phyloP scores from a whole-genome alignment of 1,140 invertebrate genomes.

The Zaprionus tsacasi region DNA sequence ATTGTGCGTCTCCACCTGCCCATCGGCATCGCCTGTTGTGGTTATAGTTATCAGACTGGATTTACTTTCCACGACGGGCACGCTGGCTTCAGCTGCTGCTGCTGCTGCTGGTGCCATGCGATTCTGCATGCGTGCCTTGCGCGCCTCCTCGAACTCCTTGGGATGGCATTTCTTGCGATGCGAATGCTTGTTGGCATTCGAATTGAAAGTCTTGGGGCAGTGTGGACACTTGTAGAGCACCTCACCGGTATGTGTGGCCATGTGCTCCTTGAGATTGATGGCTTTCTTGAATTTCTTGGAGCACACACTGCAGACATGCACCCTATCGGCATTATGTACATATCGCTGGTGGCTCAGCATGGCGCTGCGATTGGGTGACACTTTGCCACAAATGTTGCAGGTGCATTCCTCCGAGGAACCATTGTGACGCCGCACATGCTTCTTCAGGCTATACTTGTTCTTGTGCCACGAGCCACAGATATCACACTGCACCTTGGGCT shows the following conservation, averaged over 20 bases:
- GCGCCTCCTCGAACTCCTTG: conserved; percentile 74
- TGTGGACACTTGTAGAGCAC: conserved; percentile 79
- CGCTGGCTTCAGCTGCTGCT: background rate
- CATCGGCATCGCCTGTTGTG: conserved; percentile 28
- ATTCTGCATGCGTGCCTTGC: conserved; percentile 54
- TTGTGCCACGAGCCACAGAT: conserved; percentile 81
- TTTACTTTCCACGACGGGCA: background rate
- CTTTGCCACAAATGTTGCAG: conserved; percentile 74
- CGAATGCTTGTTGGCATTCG: conserved; percentile 81
- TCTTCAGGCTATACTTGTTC: conserved; percentile 77
- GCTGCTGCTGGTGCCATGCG: conserved; percentile 40
- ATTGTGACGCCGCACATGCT: conserved; percentile 72
- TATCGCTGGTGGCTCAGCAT: conserved; percentile 78
- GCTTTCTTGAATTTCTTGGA: conserved; percentile 77
- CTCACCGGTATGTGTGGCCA: conserved; percentile 80
- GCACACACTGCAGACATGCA: conserved; percentile 73
- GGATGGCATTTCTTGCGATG: conserved; percentile 80
- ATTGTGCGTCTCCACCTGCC: conserved; percentile 53
- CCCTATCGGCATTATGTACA: conserved; percentile 67
- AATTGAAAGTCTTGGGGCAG: conserved; percentile 80
- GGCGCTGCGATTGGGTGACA: conserved; percentile 77
- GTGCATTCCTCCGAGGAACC: conserved; percentile 53
- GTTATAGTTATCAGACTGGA: conserved; percentile 60
- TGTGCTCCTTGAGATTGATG: conserved; percentile 78
- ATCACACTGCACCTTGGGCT: conserved; percentile 80